Conservation (phyloP, 1,140 invertebrate species). For the Sarcophaga peregrina region DNA sequence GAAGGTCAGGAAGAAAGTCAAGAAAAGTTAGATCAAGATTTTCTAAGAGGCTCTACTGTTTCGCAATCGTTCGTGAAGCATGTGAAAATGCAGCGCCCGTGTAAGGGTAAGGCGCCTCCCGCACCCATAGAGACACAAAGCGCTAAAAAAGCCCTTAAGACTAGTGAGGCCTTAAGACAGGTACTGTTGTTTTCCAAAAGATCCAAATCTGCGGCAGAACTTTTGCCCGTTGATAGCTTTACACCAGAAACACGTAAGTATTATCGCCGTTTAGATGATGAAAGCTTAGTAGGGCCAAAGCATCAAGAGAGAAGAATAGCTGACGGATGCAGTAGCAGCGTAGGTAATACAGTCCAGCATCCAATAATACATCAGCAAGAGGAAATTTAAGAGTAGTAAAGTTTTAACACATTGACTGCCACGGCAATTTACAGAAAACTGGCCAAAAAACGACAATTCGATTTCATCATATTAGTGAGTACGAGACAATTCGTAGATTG, state of each 20-base stretch:
- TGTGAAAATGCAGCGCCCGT: constrained; percentile 47
- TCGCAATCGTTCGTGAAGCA: constrained; percentile 65
- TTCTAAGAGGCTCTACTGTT: constrained; percentile 62
- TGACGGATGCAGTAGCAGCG: not conserved
- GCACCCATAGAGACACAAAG: constrained; percentile 49
- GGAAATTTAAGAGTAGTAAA: no score
- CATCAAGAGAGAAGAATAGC: not conserved
- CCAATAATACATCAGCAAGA: not conserved
- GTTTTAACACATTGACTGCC: no score
- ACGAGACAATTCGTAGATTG: no score
- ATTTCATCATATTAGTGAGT: no score
- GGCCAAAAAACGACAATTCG: no score
- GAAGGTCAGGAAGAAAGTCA: constrained; percentile 34
- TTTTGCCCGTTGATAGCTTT: not conserved
- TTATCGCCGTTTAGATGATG: constrained; percentile 28
- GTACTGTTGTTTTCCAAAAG: constrained; percentile 20
- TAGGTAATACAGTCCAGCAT: not conserved
- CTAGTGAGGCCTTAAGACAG: constrained; percentile 26
- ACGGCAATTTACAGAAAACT: no score
- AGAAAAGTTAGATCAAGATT: constrained; percentile 48
- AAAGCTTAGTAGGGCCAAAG: not conserved
- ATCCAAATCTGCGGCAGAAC: not conserved
- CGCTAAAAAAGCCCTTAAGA: not conserved
- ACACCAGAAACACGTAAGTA: constrained; percentile 32
- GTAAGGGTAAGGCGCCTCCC: constrained; percentile 44